Evolutionary conservation across 2,113 vertebrate genomes (phyloP), one percentile per base, ranked within the genome.

Genomic region (Chamaea fasciata): DNA sequence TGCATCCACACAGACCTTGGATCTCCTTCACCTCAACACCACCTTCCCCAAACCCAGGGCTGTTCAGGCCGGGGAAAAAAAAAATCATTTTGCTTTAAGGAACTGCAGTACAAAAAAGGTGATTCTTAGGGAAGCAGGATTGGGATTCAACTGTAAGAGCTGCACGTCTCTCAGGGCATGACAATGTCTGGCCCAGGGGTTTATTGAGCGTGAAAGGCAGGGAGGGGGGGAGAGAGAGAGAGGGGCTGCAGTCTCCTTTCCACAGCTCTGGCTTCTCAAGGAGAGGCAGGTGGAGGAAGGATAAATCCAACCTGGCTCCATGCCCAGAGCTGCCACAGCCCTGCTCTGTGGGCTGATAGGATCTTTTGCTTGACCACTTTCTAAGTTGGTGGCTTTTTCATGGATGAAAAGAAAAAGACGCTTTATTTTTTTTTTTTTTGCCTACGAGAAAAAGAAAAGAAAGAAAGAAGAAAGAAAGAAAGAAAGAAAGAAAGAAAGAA

Each of bases 281-380:
- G 31, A 92, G 73, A 91, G 65, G 94, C 53, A 94, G 82, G 85
- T 69, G 64, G 22, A 49, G 46, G 41, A 52, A 70, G 77, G 81
- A 95, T 33, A 94, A 95, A 94, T 13, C 63, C 82, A 68, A 13
- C 1, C 67, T 78, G 82, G 94, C 57, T 23, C 71, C 1, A 2
- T 50, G 91, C 68, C 89, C 28, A 1, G 37, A 24, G 31, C 81
- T 60, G 39, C 87, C 73, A 62, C 69, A 17, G 46, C 17, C 42
- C 65, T 3, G 13, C 74, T 6, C 65, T 1, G 0, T 1, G 4
- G n/a, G 42, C 6, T 35, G 28, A 57, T 2, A 30, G 0, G 7
- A 89, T 49, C 77, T 89, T 59, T 21, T 9, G 4, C 63, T 19
- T 83, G 56, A n/a, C 53, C 76, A 26, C 73, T 81, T 83, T 63